Base-by-base conservation (phyloP, 2,888 invertebrate species). In the Caenorhabditis japonica region DNA sequence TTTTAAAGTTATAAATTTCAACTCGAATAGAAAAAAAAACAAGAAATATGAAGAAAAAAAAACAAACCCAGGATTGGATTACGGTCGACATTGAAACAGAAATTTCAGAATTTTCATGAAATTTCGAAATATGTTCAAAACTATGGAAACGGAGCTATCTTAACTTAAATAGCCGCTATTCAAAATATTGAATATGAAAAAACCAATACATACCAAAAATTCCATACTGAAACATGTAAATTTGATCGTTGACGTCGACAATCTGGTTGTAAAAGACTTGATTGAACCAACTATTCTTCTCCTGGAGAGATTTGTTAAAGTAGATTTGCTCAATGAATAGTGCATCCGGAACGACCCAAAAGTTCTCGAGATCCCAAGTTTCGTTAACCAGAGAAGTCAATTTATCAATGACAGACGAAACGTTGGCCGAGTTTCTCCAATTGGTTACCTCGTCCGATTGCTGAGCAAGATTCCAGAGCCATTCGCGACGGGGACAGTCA, bases 211-310 rank as follows among this genome's bases (percentile, higher is more conserved):
- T 36, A 77, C 77, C 66, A 25, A 77, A 80, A 7, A 77, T 60
- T 44, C 80, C 80, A 56, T 80, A 75, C 52, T 80, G 69, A 36
- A 56, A 77, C 53, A 73, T 49, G 43, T 78, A 59, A 33, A 73
- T 75, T 41, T 78, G 72, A 51, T 80, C 73, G 38, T 80, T 75
- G 7, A 80, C 69, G 17, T 53, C 61, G 12, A 59, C 74, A 33
- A 72, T 56, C 47, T 68, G 53, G n/a, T 56, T 62, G 30, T 77
- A 59, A 12, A 79, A 53, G 7, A 61, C 74, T 10, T 71, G 73
- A 5, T 39, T 53, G 38, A 61, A 77, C 79, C 79, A 79, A 2
- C 59, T 13, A 15, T 66, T 61, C 21, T 62, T 59, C 38, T 43
- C 13, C 5, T 56, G 69, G 12, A 74, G 59, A 8, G 56, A 23